Conservation (phyloP, 2,797 vertebrate genomes). For the Rhincodon typus region DNA sequence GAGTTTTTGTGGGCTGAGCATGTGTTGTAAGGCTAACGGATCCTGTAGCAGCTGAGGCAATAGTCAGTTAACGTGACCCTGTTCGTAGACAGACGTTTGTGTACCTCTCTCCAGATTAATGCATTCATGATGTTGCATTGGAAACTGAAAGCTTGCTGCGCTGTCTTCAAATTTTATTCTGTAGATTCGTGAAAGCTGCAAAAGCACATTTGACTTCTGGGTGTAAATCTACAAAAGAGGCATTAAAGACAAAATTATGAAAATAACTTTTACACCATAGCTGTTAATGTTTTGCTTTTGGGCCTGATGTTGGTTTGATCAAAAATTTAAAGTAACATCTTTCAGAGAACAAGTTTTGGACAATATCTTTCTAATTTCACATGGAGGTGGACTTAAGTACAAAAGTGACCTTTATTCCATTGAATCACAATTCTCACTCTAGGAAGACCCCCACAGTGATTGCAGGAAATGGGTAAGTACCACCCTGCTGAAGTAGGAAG, state of each 20-base stretch:
- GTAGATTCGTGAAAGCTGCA: neutral
- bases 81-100: neutral
- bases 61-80: neutral
- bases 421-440: neutral
- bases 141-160: too few relatives aligned
- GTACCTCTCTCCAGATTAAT: neutral
- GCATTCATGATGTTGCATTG: neutral
- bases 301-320: neutral
- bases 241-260: neutral
- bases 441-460: neutral
- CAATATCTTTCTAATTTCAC: neutral
- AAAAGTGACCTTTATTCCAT: neutral
- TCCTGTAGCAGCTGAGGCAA: neutral
- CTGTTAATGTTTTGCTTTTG: neutral
- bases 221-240: neutral
- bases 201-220: too few relatives aligned
- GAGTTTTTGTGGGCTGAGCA: neutral
- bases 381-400: neutral
- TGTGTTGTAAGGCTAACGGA: neutral
- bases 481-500: neutral
- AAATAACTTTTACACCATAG: neutral
- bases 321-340: neutral
- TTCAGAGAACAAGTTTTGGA: neutral
- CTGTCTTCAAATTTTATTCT: neutral
- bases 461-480: neutral